Conservation (phyloP, 2,113 vertebrate genomes). For the Poeciliopsis turrubarensis region DNA sequence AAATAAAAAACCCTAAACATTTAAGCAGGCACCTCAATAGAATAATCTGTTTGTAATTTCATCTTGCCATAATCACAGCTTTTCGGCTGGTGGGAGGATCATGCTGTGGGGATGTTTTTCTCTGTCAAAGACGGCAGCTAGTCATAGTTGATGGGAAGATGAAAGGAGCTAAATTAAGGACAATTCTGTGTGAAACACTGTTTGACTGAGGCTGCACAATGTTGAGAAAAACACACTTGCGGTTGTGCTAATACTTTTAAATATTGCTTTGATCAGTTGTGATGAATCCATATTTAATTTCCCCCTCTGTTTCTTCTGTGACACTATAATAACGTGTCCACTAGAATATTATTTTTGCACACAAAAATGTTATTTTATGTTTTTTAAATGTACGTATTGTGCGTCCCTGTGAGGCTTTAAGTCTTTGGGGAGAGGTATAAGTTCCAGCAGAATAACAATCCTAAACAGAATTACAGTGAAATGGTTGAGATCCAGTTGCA, state of each 20-base stretch:
- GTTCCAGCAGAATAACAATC: neutral
- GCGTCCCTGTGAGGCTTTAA: neutral
- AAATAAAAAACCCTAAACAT: neutral
- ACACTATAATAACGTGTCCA: neutral
- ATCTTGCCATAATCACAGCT: neutral
- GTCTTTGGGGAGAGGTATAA: neutral
- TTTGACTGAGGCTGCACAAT: no score
- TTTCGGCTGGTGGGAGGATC: neutral
- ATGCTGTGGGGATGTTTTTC: neutral
- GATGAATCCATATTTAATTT: no score
- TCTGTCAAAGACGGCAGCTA: neutral
- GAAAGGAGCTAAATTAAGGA: neutral
- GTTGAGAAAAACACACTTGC: neutral
- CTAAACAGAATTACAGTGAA: neutral
- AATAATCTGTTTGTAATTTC: neutral
- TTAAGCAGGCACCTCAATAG: neutral
- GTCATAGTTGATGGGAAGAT: neutral
- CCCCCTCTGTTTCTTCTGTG: neutral
- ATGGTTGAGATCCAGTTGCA: neutral
- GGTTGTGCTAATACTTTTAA: no score
- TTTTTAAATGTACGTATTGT: no score
- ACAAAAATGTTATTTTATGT: neutral
- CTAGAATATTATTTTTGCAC: neutral
- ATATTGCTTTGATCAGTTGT: no score
- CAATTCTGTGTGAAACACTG: neutral